A percentile compares a stretch with the other conserved stretches of the same genome.
These are phyloP conservation scores for Amblyopsis hoosieri DNA, from an alignment of 2,797 vertebrate genomes.

Conservation along the genomic window DNA sequence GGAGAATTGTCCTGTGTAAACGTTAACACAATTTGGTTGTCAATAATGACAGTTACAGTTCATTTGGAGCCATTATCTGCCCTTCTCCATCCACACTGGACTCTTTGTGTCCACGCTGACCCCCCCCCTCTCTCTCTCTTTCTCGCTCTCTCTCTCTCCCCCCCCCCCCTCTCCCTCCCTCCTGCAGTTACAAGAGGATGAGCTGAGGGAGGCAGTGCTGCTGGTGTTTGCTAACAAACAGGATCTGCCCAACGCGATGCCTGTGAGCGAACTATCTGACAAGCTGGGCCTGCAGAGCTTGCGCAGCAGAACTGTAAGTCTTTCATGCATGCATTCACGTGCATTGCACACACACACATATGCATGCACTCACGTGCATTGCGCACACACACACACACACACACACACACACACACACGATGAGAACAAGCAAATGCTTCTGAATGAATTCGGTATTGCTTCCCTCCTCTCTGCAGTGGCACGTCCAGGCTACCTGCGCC, in stretches of 20 bases:
- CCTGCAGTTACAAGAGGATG: constrained; percentile 84
- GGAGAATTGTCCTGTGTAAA: background rate
- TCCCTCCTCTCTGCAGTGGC: constrained; percentile 74
- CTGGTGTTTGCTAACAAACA: constrained; percentile 91
- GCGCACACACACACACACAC: background rate
- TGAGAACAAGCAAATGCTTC: background rate
- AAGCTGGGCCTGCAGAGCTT: constrained; percentile 83
- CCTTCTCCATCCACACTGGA: background rate
- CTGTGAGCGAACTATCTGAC: constrained; percentile 82
- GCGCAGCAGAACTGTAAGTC: constrained; percentile 81
- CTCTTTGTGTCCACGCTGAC: background rate
- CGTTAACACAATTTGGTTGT: background rate
- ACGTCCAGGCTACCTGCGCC: constrained; percentile 85
- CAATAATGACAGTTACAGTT: constrained; percentile 8
- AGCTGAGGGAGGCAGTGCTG: constrained; percentile 83
- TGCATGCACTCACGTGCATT: background rate
- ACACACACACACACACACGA: background rate
- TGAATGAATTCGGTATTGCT: background rate
- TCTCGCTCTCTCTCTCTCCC: background rate
- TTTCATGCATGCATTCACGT: background rate
- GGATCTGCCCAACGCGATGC: constrained; percentile 89
- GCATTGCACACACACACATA: background rate
- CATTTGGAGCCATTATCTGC: background rate
- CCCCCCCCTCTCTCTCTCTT: background rate
- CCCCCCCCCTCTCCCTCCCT: background rate